Base-by-base conservation (phyloP, 2,113 vertebrate genomes). In the Scolopax mira region DNA sequence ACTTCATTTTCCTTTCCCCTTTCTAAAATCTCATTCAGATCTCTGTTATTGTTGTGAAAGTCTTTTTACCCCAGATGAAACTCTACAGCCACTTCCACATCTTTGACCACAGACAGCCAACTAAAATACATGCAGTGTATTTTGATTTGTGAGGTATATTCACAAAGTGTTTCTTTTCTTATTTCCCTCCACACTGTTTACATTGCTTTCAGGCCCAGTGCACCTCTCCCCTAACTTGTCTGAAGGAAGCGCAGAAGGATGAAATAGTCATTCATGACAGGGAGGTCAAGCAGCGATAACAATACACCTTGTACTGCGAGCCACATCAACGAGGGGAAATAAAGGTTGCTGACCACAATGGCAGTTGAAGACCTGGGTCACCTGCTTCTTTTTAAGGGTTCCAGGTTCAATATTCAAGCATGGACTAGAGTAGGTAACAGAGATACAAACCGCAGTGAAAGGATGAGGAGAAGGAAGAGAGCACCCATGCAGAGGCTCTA, bases 51-150 rank as follows among this genome's bases (percentile, higher is more conserved):
- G 19, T 46, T 66, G 25, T n/a, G 44, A 70, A 88, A 78, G 10
- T 57, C n/a, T 19, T 74, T 88, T 65, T 46, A 69, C 11, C 15
- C 19, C 23, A 49, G 10, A 24, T 89, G 65, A 70, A 87, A 23
- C 39, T 79, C 37, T 27, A 23, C 60, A 58, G 5, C 19, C 13
- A 35, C 4, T 3, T 51, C 44, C 18, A 17, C 0, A 0, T 22
- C 60, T 73, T 37, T 49, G 31, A 35, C 41, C 52, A 41, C 33
- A 57, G 21, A 11, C 18, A 73, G 27, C 12, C 18, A 48, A 22
- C 69, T 33, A 48, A 48, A 48, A 48, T 48, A 37, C 1, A 5
- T 7, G 8, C 6, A 14, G 10, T 1, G 5, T 16, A n/a, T 90
- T 93, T 90, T 82, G 44, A 65, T 79, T 88, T 18, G 54, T 14